phyloP scores from a whole-genome alignment of 2,888 invertebrate genomes.

The Hydrotaea cyrtoneurina region DNA sequence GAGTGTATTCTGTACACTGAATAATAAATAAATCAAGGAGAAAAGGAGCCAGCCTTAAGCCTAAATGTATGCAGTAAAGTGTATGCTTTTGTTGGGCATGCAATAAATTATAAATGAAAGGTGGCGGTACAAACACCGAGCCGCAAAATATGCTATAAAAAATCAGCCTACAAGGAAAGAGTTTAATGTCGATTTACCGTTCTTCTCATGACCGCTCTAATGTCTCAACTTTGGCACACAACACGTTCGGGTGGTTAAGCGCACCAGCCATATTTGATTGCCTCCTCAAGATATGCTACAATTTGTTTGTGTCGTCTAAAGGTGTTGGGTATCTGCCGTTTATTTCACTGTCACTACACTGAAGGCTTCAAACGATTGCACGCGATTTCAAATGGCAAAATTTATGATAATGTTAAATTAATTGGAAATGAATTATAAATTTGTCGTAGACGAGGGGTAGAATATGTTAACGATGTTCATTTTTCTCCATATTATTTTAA shows the following conservation, averaged over 20 bases:
- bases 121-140: background rate
- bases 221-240: background rate
- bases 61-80: constrained; percentile 63
- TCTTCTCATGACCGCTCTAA: background rate
- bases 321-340: constrained; percentile 58
- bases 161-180: constrained; percentile 19
- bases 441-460: background rate
- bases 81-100: background rate
- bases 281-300: constrained; percentile 60
- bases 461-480: no score
- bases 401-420: constrained; percentile 59
- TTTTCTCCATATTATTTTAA: no score
- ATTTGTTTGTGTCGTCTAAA: constrained; percentile 31
- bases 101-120: constrained; percentile 32
- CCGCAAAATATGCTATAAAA: constrained; percentile 34
- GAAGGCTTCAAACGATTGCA: background rate
- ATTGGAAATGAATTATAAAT: constrained; percentile 38
- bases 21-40: constrained; percentile 57
- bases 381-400: constrained; percentile 42
- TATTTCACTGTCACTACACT: constrained; percentile 10
- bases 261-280: constrained; percentile 48
- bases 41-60: constrained; percentile 46
- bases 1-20: constrained; percentile 13
- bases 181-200: background rate
- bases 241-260: constrained; percentile 22